Percentiles rank a stretch among this genome's conserved stretches.
phyloP scores from a whole-genome alignment of 1,140 invertebrate genomes.

The Rhopalosiphum padi region DNA sequence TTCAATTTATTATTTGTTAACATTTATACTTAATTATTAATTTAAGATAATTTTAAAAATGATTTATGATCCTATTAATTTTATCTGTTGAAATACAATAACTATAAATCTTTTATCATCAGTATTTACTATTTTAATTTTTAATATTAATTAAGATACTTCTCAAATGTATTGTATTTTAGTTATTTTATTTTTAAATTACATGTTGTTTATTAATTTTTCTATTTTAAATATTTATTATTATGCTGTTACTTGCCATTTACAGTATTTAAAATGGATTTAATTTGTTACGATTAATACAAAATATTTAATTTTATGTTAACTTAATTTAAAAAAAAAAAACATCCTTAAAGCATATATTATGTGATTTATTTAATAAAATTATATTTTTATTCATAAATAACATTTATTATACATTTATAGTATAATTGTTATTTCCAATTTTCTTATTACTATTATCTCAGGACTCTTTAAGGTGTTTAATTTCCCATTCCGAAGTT shows the following conservation, averaged over 20 bases:
- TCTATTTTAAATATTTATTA: constrained; percentile 33
- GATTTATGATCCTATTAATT: constrained; percentile 30
- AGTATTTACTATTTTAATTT: background rate
- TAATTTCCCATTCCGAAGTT: no score
- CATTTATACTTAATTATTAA: background rate
- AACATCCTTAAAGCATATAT: background rate
- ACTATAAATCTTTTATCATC: constrained; percentile 1
- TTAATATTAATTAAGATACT: background rate
- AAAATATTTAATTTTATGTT: background rate
- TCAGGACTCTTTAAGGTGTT: background rate
- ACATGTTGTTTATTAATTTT: background rate
- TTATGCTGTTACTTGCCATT: background rate
- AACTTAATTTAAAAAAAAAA: background rate
- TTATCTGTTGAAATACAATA: background rate
- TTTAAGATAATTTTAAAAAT: background rate
- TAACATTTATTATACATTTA: background rate
- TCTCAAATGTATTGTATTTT: background rate
- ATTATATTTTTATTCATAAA: background rate
- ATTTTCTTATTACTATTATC: background rate
- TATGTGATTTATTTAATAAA: background rate
- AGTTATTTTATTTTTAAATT: background rate
- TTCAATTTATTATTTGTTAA: background rate
- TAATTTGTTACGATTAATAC: background rate
- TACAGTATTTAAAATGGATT: background rate
- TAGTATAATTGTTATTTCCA: background rate